These are phyloP conservation scores for Diabrotica undecimpunctata DNA, from an alignment of 1,140 invertebrate species.

Conservation along the genomic window DNA sequence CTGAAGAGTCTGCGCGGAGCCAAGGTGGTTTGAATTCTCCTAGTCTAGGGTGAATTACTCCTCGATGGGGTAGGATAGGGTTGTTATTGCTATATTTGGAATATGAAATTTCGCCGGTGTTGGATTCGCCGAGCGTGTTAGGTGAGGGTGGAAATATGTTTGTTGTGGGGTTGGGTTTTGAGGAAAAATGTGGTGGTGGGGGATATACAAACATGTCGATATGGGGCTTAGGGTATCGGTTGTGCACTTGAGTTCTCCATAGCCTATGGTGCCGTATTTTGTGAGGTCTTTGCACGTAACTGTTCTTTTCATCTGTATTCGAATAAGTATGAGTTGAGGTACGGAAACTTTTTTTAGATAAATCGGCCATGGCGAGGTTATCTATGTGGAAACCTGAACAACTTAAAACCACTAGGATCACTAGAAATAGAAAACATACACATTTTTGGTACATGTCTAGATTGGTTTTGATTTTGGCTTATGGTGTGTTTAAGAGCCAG, in stretches of 20 bases:
- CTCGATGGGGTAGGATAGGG: slow-evolving; percentile 19
- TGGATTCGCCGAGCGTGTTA: background rate
- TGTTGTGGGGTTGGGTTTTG: slow-evolving; percentile 6
- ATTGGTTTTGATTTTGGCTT: slow-evolving; percentile 28
- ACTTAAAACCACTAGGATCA: slow-evolving; percentile 44
- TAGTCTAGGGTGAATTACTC: background rate
- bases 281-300: background rate
- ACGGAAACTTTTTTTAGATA: slow-evolving; percentile 35
- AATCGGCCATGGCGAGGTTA: slow-evolving; percentile 38
- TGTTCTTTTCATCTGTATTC: background rate
- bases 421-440: slow-evolving; percentile 47
- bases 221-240: slow-evolving; percentile 9
- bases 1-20: too few species aligned
- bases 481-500: slow-evolving; percentile 27
- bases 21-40: too few species aligned
- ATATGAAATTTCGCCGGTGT: background rate
- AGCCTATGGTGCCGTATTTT: slow-evolving; percentile 23
- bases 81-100: slow-evolving; percentile 15
- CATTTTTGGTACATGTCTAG: slow-evolving; percentile 48
- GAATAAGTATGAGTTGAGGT: slow-evolving; percentile 22
- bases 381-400: slow-evolving; percentile 48
- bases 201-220: slow-evolving; percentile 9
- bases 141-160: background rate
- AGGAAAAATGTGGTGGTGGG: slow-evolving; percentile 1
- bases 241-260: slow-evolving; percentile 22